Conservation (phyloP, 2,113 vertebrate genomes). For the Equus quagga region DNA sequence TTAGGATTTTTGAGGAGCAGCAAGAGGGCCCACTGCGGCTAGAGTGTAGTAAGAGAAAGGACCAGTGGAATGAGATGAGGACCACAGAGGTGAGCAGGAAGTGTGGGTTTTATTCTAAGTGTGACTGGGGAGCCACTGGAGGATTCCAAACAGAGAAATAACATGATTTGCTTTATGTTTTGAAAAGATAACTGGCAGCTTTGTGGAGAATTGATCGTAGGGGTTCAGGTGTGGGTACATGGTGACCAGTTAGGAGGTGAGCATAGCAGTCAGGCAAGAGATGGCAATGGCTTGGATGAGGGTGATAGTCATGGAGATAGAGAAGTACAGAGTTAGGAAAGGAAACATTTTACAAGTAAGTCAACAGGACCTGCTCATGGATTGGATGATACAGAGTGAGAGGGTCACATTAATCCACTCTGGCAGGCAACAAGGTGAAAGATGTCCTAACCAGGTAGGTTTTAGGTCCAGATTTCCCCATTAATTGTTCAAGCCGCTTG, state of each 20-base stretch:
- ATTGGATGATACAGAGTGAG: neutral
- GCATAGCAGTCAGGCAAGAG: neutral
- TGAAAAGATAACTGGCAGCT: neutral
- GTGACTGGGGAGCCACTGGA: neutral
- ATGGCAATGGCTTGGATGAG: neutral
- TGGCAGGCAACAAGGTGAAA: neutral
- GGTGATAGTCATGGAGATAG: neutral
- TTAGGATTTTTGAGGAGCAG: neutral
- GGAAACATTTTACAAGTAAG: neutral
- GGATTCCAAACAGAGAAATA: neutral
- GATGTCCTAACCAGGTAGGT: neutral
- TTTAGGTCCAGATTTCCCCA: neutral
- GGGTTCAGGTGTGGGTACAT: neutral
- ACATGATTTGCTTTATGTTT: neutral
- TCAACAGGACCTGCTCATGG: neutral
- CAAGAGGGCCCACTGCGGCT: neutral
- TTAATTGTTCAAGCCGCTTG: neutral
- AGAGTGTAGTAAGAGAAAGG: neutral
- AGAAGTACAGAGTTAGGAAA: neutral
- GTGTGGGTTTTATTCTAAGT: neutral
- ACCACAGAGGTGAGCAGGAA: neutral
- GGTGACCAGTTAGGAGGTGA: neutral
- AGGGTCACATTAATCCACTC: neutral
- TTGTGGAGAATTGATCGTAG: neutral
- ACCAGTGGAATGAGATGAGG: neutral